Percentiles rank a stretch among this genome's conserved stretches.
phyloP scores from a whole-genome alignment of 2,888 invertebrate species.

The Spilosoma lubricipeda region DNA sequence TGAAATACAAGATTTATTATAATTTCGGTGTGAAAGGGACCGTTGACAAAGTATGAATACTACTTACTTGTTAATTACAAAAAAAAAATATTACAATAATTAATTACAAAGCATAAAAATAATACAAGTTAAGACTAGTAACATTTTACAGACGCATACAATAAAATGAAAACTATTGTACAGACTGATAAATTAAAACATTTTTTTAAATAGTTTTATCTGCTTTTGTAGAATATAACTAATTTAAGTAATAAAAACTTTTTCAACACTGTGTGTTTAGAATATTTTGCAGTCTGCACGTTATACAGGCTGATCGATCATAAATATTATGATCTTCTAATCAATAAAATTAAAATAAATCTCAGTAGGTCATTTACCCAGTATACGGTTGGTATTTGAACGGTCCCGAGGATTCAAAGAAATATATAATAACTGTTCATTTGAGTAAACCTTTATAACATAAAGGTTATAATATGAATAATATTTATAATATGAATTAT shows the following conservation, averaged over 20 bases:
- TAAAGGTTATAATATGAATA: no score
- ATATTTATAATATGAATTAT: conserved; percentile 13
- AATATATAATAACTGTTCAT: not conserved
- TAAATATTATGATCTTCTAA: conserved; percentile 5
- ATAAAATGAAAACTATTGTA: not conserved
- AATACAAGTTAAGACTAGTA: not conserved
- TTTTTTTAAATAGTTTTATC: no score
- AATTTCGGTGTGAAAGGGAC: conserved; percentile 20
- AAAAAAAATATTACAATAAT: no score
- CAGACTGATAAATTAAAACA: not conserved
- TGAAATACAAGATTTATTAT: conserved; percentile 26
- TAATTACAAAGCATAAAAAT: not conserved
- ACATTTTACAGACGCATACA: not conserved
- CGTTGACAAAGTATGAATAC: conserved; percentile 18
- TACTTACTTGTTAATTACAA: not conserved
- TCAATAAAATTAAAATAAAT: not conserved
- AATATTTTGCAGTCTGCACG: not conserved
- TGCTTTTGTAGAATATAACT: not conserved
- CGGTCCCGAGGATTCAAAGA: not conserved
- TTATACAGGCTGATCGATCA: not conserved
- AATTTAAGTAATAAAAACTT: not conserved
- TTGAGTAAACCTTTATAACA: no score
- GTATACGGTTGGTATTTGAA: not conserved
- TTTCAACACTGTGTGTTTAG: not conserved
- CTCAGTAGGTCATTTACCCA: not conserved